phyloP scores from a whole-genome alignment of 2,888 invertebrate genomes.

The Acanthosoma haemorrhoidale region DNA sequence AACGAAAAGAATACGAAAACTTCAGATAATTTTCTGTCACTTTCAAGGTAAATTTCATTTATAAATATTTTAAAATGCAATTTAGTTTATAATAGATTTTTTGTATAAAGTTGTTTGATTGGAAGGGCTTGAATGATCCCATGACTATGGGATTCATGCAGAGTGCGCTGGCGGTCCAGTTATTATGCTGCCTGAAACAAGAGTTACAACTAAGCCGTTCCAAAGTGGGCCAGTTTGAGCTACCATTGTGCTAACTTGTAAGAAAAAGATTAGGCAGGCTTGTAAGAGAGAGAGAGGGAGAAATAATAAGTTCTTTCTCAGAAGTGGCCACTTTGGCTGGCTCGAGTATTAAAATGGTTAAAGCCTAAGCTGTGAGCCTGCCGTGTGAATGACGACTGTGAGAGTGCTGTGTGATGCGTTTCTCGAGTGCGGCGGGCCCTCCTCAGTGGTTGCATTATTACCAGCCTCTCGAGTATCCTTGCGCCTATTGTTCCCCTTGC shows the following conservation, averaged over 20 bases:
- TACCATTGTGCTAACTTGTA: conserved; percentile 2
- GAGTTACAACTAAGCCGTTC: too few relatives aligned
- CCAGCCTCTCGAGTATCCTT: neutral
- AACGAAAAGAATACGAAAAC: too few relatives aligned
- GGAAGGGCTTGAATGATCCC: too few relatives aligned
- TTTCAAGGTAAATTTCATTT: too few relatives aligned
- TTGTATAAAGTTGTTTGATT: too few relatives aligned
- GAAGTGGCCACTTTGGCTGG: conserved; percentile 9
- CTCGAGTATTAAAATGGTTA: conserved; percentile 18
- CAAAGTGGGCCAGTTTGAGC: conserved; percentile 7
- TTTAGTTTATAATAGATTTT: too few relatives aligned
- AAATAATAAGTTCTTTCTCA: conserved; percentile 2
- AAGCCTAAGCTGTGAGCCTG: too few relatives aligned
- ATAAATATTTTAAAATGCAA: too few relatives aligned
- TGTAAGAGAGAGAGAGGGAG: neutral
- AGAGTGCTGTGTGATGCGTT: conserved; percentile 19
- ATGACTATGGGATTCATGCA: too few relatives aligned
- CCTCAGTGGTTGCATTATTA: conserved; percentile 16
- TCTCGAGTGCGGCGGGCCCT: neutral
- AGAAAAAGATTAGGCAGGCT: neutral
- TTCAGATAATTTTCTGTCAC: too few relatives aligned
- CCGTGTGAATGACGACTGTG: conserved; percentile 7
- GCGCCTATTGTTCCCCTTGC: neutral
- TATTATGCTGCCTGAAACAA: too few relatives aligned
- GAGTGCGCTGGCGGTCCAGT: too few relatives aligned